Conservation (phyloP, 2,113 vertebrate genomes). For the Platycercus adscitus region DNA sequence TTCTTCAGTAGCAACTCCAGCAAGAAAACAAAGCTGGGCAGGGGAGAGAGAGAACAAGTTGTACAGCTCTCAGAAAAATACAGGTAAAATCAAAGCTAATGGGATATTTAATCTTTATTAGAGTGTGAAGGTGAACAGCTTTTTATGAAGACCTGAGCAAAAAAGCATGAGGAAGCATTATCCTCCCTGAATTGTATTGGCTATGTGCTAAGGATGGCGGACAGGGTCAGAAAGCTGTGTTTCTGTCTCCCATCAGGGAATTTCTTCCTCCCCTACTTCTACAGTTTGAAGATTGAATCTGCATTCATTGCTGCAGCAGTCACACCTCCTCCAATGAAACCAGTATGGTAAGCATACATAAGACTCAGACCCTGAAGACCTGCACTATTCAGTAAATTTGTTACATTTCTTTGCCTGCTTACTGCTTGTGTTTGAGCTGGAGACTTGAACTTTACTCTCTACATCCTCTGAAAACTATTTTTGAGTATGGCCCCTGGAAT, state of each 20-base stretch:
- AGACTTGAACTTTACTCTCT: background rate
- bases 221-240: background rate
- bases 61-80: background rate
- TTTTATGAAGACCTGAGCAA: background rate
- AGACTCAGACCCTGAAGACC: background rate
- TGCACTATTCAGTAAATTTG: background rate
- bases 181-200: background rate
- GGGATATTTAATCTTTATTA: background rate
- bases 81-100: background rate
- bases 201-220: background rate
- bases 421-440: background rate
- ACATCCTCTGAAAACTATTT: background rate
- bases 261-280: background rate
- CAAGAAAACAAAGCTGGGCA: background rate
- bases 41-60: background rate
- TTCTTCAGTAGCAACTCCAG: constrained; percentile 13
- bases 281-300: background rate
- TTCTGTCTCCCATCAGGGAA: background rate
- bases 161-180: background rate
- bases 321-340: background rate
- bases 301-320: background rate
- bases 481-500: background rate
- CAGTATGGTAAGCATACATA: background rate
- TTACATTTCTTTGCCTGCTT: background rate
- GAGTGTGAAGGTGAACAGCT: background rate